phyloP scores from a whole-genome alignment of 1,140 invertebrate species.

The Pygmarrhopalites habei region DNA sequence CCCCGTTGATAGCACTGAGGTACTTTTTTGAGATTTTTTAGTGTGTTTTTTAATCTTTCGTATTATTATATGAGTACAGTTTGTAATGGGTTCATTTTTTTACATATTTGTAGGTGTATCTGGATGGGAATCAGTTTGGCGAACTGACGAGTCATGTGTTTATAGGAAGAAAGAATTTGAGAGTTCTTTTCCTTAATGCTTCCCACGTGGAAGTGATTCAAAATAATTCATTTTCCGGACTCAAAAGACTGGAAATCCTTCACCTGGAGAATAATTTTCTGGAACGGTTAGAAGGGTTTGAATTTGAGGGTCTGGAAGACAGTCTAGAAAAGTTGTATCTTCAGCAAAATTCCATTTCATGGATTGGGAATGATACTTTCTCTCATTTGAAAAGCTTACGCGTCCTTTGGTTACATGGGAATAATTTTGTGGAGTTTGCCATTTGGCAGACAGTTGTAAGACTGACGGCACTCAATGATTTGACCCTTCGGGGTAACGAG shows the following conservation, averaged over 20 bases:
- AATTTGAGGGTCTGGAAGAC: constrained; percentile 69
- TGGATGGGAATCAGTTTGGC: constrained; percentile 79
- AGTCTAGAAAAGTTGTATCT: constrained; percentile 57
- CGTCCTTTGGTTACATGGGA: constrained; percentile 67
- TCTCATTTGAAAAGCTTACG: constrained; percentile 59
- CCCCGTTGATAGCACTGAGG: constrained; percentile 84
- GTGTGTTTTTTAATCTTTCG: too few species aligned
- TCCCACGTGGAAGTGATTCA: constrained; percentile 78
- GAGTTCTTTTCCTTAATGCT: constrained; percentile 72
- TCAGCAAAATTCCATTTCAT: constrained; percentile 59
- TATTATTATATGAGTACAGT: too few species aligned
- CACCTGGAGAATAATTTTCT: constrained; percentile 74
- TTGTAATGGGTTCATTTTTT: too few species aligned
- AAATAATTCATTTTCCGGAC: constrained; percentile 82
- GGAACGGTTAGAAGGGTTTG: constrained; percentile 66
- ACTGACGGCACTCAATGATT: constrained; percentile 57
- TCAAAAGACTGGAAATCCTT: constrained; percentile 69
- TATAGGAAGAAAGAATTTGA: constrained; percentile 77
- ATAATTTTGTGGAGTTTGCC: constrained; percentile 62
- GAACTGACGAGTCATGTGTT: constrained; percentile 70
- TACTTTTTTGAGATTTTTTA: too few species aligned
- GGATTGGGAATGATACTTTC: constrained; percentile 72
- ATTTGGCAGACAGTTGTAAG: constrained; percentile 56
- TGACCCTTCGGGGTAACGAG: constrained; percentile 68
- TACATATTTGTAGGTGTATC: too few species aligned